phyloP scores from a whole-genome alignment of 1,140 invertebrate genomes.

The Lepidurus packardi region DNA sequence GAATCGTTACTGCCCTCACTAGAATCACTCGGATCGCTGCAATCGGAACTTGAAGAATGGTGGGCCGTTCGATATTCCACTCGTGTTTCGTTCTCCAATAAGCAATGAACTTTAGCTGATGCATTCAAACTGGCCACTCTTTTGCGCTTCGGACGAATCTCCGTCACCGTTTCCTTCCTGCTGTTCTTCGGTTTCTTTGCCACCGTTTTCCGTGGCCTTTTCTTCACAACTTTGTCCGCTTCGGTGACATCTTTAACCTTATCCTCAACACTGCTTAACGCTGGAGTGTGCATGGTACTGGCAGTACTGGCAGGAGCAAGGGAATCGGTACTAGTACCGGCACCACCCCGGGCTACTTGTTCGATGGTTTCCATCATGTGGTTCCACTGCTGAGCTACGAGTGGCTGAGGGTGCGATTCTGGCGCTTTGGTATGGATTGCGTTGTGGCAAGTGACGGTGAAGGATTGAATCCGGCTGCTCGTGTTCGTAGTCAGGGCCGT shows the following conservation, averaged over 20 bases:
- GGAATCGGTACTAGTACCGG: background rate
- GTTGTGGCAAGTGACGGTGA: conserved; percentile 4
- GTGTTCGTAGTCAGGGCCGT: background rate
- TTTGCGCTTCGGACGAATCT: conserved; percentile 54
- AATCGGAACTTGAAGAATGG: background rate
- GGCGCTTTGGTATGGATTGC: conserved; percentile 7
- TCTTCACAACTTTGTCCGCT: background rate
- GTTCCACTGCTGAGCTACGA: conserved; percentile 18
- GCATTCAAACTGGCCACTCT: conserved; percentile 90
- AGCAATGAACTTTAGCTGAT: conserved; percentile 84
- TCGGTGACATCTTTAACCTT: background rate
- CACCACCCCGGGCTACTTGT: conserved; percentile 25
- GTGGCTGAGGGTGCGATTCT: conserved; percentile 14
- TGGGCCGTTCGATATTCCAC: conserved; percentile 37
- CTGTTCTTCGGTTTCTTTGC: conserved; percentile 23
- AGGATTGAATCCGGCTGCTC: conserved; percentile 23
- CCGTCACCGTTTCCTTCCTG: background rate
- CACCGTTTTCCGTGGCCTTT: background rate
- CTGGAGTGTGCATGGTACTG: background rate
- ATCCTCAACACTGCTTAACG: background rate
- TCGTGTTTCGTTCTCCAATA: conserved; percentile 80
- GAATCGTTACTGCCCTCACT: conserved; percentile 26
- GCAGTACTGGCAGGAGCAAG: background rate
- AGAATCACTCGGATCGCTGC: background rate
- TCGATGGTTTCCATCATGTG: conserved; percentile 32